phyloP scores from a whole-genome alignment of 2,888 invertebrate species.

The Tenthredo scrophulariae region DNA sequence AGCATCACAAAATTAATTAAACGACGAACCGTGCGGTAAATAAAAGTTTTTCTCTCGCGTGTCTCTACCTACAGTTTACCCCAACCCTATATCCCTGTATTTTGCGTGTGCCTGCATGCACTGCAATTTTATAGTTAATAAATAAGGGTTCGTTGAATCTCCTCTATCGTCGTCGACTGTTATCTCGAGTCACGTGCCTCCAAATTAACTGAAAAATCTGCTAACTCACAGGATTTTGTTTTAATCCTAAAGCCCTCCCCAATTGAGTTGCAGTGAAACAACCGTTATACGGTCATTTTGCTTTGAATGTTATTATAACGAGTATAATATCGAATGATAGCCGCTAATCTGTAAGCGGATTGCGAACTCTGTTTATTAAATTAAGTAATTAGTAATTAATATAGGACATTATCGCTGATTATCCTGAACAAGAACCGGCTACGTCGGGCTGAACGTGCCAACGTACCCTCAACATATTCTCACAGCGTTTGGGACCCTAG shows the following conservation, averaged over 20 bases:
- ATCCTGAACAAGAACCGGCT: conserved; percentile 21
- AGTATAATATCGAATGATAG: conserved; percentile 59
- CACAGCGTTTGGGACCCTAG: conserved; percentile 20
- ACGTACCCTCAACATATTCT: conserved; percentile 34
- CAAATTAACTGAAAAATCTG: background rate
- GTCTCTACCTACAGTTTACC: background rate
- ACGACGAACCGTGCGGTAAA: background rate
- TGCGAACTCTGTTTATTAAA: conserved; percentile 68
- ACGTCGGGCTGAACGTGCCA: background rate
- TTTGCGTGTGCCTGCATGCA: conserved; percentile 22
- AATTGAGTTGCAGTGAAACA: background rate
- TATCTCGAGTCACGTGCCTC: conserved; percentile 15
- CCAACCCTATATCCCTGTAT: background rate
- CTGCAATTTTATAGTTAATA: conserved; percentile 39
- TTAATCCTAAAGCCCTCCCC: background rate
- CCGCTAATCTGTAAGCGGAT: conserved; percentile 68
- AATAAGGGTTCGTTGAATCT: conserved; percentile 38
- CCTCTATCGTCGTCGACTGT: background rate
- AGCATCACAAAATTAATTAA: background rate
- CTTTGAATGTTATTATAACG: conserved; percentile 1
- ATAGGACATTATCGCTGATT: conserved; percentile 61
- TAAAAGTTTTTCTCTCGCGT: conserved; percentile 8
- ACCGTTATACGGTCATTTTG: background rate
- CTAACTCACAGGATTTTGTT: background rate
- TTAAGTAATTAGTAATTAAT: conserved; percentile 66